Evolutionary conservation across 2,113 vertebrate species (phyloP).

Genomic region (Oncorhynchus kisutch): DNA sequence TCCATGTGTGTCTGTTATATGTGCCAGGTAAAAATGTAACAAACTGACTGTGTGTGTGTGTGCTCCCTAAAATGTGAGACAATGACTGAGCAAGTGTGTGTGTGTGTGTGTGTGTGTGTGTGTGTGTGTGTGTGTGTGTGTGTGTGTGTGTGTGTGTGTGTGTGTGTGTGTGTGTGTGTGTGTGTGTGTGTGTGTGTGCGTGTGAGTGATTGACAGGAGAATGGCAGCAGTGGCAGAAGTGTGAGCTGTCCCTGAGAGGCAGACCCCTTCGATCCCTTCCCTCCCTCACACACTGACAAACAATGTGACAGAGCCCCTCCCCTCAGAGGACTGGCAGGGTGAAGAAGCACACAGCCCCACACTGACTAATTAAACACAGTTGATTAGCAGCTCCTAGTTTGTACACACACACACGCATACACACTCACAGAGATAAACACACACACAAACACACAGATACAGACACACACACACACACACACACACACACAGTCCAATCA

Average conservation of each 20-base stretch:
- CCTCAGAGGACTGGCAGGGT: conserved; percentile 32
- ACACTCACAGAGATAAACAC: conserved; percentile 6
- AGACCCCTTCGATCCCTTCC: conserved; percentile 32
- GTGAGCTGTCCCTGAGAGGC: conserved; percentile 60
- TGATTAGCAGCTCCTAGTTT: conserved; percentile 61
- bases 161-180: no score
- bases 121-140: no score
- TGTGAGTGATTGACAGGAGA: conserved; percentile 54
- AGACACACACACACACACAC: neutral
- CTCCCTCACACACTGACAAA: conserved; percentile 58
- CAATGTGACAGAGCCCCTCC: conserved; percentile 65
- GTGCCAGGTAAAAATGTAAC: neutral
- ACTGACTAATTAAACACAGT: conserved; percentile 76
- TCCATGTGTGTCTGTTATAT: neutral
- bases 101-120: no score
- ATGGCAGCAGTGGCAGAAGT: conserved; percentile 59
- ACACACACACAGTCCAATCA: neutral
- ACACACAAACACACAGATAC: neutral
- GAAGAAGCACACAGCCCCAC: conserved; percentile 35
- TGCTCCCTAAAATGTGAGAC: neutral
- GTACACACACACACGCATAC: conserved; percentile 27
- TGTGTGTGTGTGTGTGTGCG: no score
- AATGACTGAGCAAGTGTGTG: neutral
- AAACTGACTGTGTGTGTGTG: neutral
- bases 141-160: no score